Percentiles rank a stretch among this genome's conserved stretches.
Evolutionary conservation across 2,888 invertebrate genomes (phyloP).

Genomic region (Agonum fuliginosum): DNA sequence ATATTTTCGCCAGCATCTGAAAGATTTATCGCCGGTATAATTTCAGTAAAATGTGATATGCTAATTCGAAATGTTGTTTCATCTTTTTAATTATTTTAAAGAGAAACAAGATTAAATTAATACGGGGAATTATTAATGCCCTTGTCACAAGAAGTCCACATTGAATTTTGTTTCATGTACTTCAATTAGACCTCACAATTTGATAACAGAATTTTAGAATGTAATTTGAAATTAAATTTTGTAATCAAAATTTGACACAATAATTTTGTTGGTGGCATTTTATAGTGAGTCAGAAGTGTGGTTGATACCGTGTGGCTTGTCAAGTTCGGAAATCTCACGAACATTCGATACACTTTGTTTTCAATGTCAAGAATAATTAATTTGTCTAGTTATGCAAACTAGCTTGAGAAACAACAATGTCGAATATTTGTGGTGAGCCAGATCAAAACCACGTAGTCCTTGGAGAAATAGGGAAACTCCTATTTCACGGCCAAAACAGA

Average conservation of each 20-base stretch:
- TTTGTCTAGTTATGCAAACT: neutral
- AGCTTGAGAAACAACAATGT: slow-evolving; percentile 2
- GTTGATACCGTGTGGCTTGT: no score
- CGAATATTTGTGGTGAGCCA: slow-evolving; percentile 44
- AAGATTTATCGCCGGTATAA: neutral
- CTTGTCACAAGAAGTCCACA: no score
- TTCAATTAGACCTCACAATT: no score
- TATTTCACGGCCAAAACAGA: neutral
- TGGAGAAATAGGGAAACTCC: slow-evolving; percentile 34
- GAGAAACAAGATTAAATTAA: neutral
- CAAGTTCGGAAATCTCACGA: no score
- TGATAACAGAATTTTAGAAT: no score
- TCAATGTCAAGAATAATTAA: neutral
- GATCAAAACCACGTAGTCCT: no score
- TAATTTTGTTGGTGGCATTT: no score
- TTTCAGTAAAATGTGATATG: neutral
- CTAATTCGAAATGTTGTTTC: neutral
- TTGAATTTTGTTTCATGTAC: no score
- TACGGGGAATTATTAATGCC: no score
- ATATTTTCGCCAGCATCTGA: neutral
- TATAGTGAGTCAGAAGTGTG: no score
- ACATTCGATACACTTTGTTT: neutral
- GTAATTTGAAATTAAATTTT: no score
- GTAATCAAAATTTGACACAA: no score
- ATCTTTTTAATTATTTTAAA: slow-evolving; percentile 20